Percentiles rank a stretch among this genome's conserved stretches.
These are phyloP conservation scores for Sarcophaga subvicina DNA, from an alignment of 2,888 invertebrate genomes.

Conservation along the genomic window DNA sequence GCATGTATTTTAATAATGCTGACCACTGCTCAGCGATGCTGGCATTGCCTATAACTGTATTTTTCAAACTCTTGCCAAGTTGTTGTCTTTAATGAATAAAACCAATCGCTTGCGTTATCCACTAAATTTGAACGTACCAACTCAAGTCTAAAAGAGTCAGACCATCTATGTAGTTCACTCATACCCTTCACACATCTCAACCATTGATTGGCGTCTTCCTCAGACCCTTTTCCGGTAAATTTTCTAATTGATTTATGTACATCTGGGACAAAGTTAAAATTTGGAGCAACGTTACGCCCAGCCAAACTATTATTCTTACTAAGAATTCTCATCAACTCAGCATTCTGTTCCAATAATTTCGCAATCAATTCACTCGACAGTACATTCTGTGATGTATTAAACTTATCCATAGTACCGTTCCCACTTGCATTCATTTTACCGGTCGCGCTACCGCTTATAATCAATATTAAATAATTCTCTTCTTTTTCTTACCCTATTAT, in stretches of 20 bases:
- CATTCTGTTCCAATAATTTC: constrained; percentile 3
- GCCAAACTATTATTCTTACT: background rate
- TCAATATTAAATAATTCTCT: too few relatives aligned
- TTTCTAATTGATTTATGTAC: constrained; percentile 21
- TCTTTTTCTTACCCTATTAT: too few relatives aligned
- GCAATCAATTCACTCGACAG: background rate
- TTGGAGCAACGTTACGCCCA: background rate
- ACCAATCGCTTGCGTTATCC: constrained; percentile 7
- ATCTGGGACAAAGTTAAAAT: constrained; percentile 21
- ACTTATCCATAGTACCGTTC: too few relatives aligned
- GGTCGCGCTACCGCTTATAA: too few relatives aligned
- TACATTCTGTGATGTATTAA: too few relatives aligned
- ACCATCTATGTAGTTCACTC: background rate
- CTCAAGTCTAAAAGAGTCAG: too few relatives aligned
- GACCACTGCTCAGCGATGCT: constrained; percentile 14
- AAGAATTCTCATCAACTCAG: background rate
- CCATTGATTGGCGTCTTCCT: constrained; percentile 9
- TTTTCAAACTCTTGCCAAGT: background rate
- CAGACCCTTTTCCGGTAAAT: background rate
- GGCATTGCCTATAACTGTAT: background rate
- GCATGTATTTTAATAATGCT: constrained; percentile 26
- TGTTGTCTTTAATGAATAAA: constrained; percentile 9
- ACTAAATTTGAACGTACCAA: constrained; percentile 9
- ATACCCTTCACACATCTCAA: constrained; percentile 2
- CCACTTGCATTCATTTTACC: too few relatives aligned